Evolutionary conservation across 2,113 vertebrate species (phyloP).

Genomic region (Alces alces): DNA sequence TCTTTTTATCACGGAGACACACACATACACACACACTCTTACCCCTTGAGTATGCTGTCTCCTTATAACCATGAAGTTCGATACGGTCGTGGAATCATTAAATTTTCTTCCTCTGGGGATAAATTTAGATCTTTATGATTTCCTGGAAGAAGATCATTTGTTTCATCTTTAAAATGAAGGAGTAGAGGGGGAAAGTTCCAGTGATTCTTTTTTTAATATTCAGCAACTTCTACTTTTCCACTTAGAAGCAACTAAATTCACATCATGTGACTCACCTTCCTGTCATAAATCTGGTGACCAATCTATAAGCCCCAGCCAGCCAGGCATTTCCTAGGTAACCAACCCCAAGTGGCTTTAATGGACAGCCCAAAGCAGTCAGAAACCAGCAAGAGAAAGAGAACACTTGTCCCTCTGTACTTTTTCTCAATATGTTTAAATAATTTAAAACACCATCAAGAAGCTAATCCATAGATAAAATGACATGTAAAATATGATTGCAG

Average conservation of each 20-base stretch:
- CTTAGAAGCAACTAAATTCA: slow-evolving; percentile 45
- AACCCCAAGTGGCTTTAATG: slow-evolving; percentile 33
- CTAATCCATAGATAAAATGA: slow-evolving; percentile 48
- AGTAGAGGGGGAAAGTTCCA: background rate
- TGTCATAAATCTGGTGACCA: slow-evolving; percentile 46
- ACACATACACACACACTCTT: background rate
- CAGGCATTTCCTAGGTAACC: slow-evolving; percentile 56
- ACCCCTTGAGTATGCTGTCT: background rate
- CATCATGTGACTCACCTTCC: slow-evolving; percentile 4
- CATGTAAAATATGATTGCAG: slow-evolving; percentile 9
- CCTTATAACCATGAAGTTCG: background rate
- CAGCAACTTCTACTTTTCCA: slow-evolving; percentile 32
- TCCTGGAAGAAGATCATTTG: slow-evolving; percentile 34
- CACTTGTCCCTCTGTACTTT: background rate
- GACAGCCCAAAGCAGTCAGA: background rate
- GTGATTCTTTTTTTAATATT: background rate
- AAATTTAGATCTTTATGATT: background rate
- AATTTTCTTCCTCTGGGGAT: background rate
- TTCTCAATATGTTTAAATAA: slow-evolving; percentile 62
- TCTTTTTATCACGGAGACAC: background rate
- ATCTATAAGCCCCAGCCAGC: slow-evolving; percentile 33
- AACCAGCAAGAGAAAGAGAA: slow-evolving; percentile 24
- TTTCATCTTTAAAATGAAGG: slow-evolving; percentile 46
- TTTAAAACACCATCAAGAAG: slow-evolving; percentile 63
- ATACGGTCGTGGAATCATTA: background rate